Conservation (phyloP, 2,888 invertebrate genomes). For the Zygothrica quintamaculata region DNA sequence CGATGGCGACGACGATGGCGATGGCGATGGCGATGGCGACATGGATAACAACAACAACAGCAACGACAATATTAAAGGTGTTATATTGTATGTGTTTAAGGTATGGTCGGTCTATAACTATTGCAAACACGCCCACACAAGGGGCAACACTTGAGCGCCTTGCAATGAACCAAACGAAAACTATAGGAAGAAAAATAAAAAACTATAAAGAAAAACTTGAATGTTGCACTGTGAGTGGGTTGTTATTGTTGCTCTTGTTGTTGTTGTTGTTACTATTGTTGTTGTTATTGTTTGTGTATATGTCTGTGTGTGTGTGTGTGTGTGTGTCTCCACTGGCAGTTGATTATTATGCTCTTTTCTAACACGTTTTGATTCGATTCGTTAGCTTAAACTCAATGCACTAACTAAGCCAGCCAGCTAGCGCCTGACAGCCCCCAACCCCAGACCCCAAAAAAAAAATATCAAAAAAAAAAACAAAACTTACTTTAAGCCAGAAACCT, state of each 20-base stretch:
- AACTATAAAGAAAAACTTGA: constrained; percentile 60
- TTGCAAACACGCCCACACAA: constrained; percentile 50
- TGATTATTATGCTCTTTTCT: constrained; percentile 71
- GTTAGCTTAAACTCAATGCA: constrained; percentile 56
- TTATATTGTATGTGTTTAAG: constrained; percentile 12
- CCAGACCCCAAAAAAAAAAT: too few species aligned
- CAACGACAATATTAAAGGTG: constrained; percentile 47
- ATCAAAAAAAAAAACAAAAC: too few species aligned
- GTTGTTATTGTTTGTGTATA: constrained; percentile 22
- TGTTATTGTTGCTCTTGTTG: constrained; percentile 1
- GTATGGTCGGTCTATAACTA: constrained; percentile 32
- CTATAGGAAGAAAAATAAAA: constrained; percentile 57
- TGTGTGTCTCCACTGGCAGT: constrained; percentile 38
- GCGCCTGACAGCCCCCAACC: constrained; percentile 12
- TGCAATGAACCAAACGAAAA: constrained; percentile 52
- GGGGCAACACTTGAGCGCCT: constrained; percentile 34
- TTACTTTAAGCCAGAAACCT: too few species aligned
- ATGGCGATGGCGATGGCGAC: constrained; percentile 17
- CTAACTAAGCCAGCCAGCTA: constrained; percentile 58
- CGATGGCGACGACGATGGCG: constrained; percentile 32
- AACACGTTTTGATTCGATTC: constrained; percentile 69
- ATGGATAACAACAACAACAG: constrained; percentile 20
- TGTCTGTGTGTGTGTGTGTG: constrained; percentile 8
- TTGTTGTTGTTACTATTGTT: constrained; percentile 20
- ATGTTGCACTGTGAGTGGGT: constrained; percentile 20